These are phyloP conservation scores for Zosterops borbonicus DNA, from an alignment of 2,113 vertebrate species.

Conservation along the genomic window DNA sequence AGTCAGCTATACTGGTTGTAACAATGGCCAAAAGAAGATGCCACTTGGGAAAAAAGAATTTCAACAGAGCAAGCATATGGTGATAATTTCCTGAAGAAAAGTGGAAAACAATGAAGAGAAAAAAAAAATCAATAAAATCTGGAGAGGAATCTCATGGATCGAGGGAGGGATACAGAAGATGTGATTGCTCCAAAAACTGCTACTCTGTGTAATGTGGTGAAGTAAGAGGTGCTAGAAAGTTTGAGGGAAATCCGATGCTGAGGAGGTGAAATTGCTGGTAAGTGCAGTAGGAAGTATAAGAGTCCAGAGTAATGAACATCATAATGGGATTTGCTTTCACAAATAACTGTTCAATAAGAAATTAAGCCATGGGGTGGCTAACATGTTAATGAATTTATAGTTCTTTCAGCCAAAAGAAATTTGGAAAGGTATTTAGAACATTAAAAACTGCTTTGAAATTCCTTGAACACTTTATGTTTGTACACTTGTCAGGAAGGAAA, in stretches of 20 bases:
- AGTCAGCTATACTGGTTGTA: not conserved
- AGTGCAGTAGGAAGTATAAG: not conserved
- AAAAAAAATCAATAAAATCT: constrained; percentile 22
- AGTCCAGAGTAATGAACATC: not conserved
- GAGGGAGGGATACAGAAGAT: not conserved
- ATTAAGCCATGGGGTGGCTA: not conserved
- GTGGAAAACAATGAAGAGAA: not conserved
- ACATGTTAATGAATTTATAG: not conserved
- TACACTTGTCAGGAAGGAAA: not conserved
- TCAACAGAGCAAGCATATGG: constrained; percentile 32
- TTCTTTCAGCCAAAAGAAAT: not conserved
- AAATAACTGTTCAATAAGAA: not conserved
- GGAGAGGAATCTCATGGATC: not conserved
- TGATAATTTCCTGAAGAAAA: constrained; percentile 43
- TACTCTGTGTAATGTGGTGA: not conserved
- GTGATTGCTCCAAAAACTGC: not conserved
- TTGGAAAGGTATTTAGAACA: not conserved
- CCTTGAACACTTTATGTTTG: not conserved
- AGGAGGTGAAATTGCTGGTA: not conserved
- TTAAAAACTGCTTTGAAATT: not conserved
- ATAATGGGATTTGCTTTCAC: not conserved
- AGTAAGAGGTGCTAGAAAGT: not conserved
- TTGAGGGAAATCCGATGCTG: not conserved
- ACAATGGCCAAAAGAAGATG: constrained; percentile 6
- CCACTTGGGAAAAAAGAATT: not conserved